Evolutionary conservation across 2,113 vertebrate species (phyloP), one percentile per base, ranked within the genome.

Genomic region (Crotalus tigris): DNA sequence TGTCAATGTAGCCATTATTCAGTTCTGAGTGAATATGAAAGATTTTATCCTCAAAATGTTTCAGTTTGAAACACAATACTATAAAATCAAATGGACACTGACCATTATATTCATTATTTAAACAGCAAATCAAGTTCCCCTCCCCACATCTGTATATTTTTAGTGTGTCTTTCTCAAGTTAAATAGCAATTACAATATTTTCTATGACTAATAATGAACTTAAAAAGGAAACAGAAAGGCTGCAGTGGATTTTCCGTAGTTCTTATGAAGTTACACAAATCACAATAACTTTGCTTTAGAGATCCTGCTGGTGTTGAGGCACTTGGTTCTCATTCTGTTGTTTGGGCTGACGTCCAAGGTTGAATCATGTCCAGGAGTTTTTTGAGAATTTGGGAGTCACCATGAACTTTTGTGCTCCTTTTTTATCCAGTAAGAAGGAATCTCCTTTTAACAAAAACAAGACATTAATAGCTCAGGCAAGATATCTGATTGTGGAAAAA

Each of bases 341-440:
- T 90, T 90, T 59, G 85, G 89, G 59, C 91, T 93, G 0, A 51
- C 39, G 55, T 85, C 81, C 90, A 93, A 94, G 44, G 46, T n/a
- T 19, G 51, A 91, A 91, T 90, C 61, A 23, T 6, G 1, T 93
- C 53, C 89, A 59, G 85, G 90, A 94, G 5, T 54, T 53, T 95
- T 96, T 91, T 90, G 87, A n/a, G 93, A 88, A 51, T 33, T 75
- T 92, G 51, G 92, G 93, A 92, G 91, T 89, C 94, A 69, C 90
- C 69, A 4, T 92, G 57, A 95, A 94, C 93, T 94, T 93, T 9
- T 55, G 15, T 93, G 39, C 53, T 53, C 1, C 88, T 95, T 88
- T 29, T 96, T 44, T 39, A 1, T 0, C 3, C 2, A 92, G 33
- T 39, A 92, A 92, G 51, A 94, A 4, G 19, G 13, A 93, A 1